These are phyloP conservation scores for Scyliorhinus canicula DNA, from an alignment of 2,797 vertebrate species.

Conservation along the genomic window DNA sequence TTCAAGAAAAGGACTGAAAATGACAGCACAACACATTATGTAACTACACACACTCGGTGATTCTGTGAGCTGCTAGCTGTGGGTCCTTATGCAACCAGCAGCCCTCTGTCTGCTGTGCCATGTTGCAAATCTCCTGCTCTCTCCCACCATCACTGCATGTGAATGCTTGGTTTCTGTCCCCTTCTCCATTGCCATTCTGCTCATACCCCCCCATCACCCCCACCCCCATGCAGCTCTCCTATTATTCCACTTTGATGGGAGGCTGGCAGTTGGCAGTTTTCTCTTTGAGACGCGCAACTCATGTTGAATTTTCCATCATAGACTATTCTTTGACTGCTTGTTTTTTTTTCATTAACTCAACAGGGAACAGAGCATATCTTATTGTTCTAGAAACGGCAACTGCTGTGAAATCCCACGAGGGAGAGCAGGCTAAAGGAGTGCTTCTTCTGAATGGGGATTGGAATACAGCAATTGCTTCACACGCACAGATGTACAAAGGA, in stretches of 20 bases:
- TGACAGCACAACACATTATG: background rate
- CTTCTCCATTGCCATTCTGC: slow-evolving; percentile 3
- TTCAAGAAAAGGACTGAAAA: background rate
- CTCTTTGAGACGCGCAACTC: slow-evolving; percentile 8
- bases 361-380: background rate
- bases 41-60: background rate
- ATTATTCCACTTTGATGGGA: slow-evolving; percentile 30
- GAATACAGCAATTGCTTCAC: slow-evolving; percentile 17
- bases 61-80: too few relatives aligned
- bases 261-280: slow-evolving; percentile 29
- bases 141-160: background rate
- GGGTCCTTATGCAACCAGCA: background rate
- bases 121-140: background rate
- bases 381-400: slow-evolving; percentile 27
- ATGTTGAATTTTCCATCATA: slow-evolving; percentile 29
- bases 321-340: slow-evolving; percentile 28
- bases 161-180: slow-evolving; percentile 18
- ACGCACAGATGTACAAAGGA: slow-evolving; percentile 2
- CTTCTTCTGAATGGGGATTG: slow-evolving; percentile 1
- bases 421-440: background rate
- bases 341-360: slow-evolving; percentile 26
- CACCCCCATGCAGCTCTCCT: background rate
- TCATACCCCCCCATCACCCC: background rate
- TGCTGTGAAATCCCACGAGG: slow-evolving; percentile 36
- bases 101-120: background rate